A percentile compares a stretch with the other conserved stretches of the same genome.
These are phyloP conservation scores for Caradrina clavipalpis DNA, from an alignment of 2,888 invertebrate species.

Conservation along the genomic window DNA sequence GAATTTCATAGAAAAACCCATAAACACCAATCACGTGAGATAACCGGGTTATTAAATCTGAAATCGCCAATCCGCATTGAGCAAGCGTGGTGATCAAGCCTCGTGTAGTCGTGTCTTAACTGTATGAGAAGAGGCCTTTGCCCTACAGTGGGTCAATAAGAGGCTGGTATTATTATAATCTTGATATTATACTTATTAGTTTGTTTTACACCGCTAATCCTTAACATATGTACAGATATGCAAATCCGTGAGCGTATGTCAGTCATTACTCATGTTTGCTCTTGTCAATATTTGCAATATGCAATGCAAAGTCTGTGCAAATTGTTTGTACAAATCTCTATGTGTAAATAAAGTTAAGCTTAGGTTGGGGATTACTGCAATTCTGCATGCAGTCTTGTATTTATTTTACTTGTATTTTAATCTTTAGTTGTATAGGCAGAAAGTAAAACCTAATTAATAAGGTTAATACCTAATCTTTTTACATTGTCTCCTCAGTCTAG, in stretches of 20 bases:
- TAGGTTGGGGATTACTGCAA: not conserved
- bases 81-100: no score
- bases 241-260: not conserved
- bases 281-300: slow-evolving; percentile 5
- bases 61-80: no score
- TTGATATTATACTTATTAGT: slow-evolving; percentile 1
- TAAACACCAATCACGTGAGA: no score
- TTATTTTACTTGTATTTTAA: not conserved
- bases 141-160: no score
- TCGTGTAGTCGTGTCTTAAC: no score
- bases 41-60: no score
- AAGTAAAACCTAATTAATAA: not conserved
- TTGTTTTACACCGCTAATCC: not conserved
- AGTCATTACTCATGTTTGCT: not conserved
- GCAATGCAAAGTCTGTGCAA: not conserved
- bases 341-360: not conserved
- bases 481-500: not conserved
- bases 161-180: no score
- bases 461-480: not conserved
- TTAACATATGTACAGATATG: not conserved
- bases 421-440: not conserved
- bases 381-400: not conserved
- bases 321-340: slow-evolving; percentile 10
- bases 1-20: no score
- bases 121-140: no score